A percentile compares a stretch with the other conserved stretches of the same genome.
Evolutionary conservation across 2,888 invertebrate genomes (phyloP).

Genomic region (Cryptophagus acutangulus): DNA sequence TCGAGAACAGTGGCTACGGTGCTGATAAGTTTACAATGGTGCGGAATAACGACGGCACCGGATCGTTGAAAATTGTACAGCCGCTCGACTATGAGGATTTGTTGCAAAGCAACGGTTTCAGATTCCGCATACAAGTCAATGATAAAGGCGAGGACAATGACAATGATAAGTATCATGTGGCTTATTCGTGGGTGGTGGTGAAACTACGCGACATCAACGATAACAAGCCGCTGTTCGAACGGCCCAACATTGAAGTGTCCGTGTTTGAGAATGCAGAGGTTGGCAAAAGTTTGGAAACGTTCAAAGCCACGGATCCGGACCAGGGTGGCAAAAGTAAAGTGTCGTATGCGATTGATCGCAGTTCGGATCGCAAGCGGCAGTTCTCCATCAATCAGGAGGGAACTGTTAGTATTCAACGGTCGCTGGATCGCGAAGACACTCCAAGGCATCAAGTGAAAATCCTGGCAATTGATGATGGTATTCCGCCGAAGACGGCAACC

Average conservation of each 20-base stretch:
- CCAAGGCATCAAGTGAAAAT: slow-evolving; percentile 95
- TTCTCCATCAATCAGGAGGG: slow-evolving; percentile 94
- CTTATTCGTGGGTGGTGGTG: slow-evolving; percentile 92
- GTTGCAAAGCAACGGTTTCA: slow-evolving; percentile 90
- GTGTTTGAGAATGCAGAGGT: slow-evolving; percentile 90
- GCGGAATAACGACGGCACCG: slow-evolving; percentile 91
- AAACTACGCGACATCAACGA: slow-evolving; percentile 93
- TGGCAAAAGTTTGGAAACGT: slow-evolving; percentile 86
- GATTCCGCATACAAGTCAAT: slow-evolving; percentile 90
- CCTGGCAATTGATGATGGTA: slow-evolving; percentile 89
- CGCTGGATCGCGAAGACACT: slow-evolving; percentile 89
- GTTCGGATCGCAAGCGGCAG: slow-evolving; percentile 87
- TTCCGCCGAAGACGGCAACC: slow-evolving; percentile 89
- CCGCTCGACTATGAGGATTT: slow-evolving; percentile 93
- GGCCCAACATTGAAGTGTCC: slow-evolving; percentile 86
- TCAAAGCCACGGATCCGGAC: slow-evolving; percentile 94
- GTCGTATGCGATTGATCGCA: slow-evolving; percentile 85
- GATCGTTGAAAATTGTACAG: slow-evolving; percentile 91
- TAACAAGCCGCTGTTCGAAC: slow-evolving; percentile 92
- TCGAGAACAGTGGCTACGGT: slow-evolving; percentile 91
- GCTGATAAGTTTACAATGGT: slow-evolving; percentile 97
- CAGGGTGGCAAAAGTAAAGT: slow-evolving; percentile 90
- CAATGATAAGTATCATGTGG: slow-evolving; percentile 95
- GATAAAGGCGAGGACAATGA: slow-evolving; percentile 93
- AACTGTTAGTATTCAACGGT: slow-evolving; percentile 88